Conservation (phyloP, 35 echinoderm and acorn worm species). For the Heliocidaris erythrogramma region DNA sequence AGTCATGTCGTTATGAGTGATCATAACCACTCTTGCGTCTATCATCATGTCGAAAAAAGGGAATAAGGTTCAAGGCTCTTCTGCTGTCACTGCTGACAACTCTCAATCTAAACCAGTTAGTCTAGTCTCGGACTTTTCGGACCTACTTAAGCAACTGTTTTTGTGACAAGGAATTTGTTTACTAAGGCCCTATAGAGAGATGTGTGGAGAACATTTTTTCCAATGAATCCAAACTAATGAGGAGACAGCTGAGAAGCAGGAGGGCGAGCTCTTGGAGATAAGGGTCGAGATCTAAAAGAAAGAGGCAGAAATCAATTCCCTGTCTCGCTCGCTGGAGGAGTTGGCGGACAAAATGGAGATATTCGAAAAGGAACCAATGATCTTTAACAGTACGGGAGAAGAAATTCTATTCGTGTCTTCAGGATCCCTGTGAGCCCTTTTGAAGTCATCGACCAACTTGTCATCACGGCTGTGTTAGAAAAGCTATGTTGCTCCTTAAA, state of each 20-base stretch:
- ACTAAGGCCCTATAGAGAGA: background rate
- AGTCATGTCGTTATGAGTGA: too few species aligned
- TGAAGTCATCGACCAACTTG: background rate
- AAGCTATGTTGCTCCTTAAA: background rate
- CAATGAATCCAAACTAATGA: background rate
- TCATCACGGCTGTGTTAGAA: background rate
- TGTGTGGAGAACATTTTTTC: background rate
- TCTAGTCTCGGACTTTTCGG: background rate
- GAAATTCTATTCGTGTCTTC: background rate
- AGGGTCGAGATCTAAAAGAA: too few species aligned
- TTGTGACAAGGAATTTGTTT: background rate
- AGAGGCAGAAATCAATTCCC: too few species aligned
- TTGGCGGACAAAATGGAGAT: too few species aligned
- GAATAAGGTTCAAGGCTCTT: too few species aligned
- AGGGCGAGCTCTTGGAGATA: too few species aligned
- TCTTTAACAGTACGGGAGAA: background rate
- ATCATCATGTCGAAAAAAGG: too few species aligned
- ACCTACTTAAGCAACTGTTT: background rate
- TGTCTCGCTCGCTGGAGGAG: too few species aligned
- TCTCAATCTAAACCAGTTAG: too few species aligned
- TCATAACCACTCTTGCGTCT: too few species aligned
- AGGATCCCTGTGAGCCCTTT: background rate
- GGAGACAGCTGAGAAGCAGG: background rate
- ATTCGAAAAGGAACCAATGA: background rate
- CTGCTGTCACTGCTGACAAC: too few species aligned